Evolutionary conservation across 2,888 invertebrate genomes (phyloP).

Genomic region (Coronaproctus castanopsis): DNA sequence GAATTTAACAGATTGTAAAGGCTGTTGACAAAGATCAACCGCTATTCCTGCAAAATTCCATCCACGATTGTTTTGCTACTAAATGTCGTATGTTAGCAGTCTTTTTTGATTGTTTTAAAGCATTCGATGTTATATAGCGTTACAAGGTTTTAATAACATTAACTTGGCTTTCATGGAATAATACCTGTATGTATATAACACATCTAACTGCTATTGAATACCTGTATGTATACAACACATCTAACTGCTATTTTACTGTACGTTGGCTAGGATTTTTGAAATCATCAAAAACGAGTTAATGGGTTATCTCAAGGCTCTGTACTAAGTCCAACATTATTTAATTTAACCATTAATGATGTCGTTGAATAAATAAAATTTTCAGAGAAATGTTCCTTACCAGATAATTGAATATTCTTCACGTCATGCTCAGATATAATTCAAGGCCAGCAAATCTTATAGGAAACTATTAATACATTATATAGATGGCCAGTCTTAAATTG

Average conservation of each 20-base stretch:
- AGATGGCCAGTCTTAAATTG: neutral
- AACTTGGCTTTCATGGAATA: neutral
- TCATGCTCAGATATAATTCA: neutral
- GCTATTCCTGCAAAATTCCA: neutral
- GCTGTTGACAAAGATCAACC: too few species aligned
- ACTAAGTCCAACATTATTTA: neutral
- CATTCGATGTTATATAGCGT: neutral
- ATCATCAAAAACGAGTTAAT: neutral
- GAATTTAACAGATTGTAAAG: too few species aligned
- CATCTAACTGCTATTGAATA: neutral
- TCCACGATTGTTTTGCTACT: neutral
- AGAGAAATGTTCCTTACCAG: neutral
- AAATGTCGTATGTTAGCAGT: neutral
- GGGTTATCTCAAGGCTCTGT: neutral
- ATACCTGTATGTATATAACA: neutral
- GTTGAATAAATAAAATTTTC: neutral
- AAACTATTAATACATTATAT: neutral
- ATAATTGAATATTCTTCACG: neutral
- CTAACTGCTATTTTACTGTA: neutral
- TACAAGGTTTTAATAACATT: neutral
- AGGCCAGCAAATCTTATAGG: neutral
- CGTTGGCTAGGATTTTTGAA: neutral
- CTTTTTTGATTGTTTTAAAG: neutral
- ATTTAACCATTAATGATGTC: neutral
- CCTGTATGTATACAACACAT: neutral